A percentile compares a stretch with the other conserved stretches of the same genome.
Conservation (phyloP, 2,888 invertebrate genomes). For the Pteria penguin region DNA sequence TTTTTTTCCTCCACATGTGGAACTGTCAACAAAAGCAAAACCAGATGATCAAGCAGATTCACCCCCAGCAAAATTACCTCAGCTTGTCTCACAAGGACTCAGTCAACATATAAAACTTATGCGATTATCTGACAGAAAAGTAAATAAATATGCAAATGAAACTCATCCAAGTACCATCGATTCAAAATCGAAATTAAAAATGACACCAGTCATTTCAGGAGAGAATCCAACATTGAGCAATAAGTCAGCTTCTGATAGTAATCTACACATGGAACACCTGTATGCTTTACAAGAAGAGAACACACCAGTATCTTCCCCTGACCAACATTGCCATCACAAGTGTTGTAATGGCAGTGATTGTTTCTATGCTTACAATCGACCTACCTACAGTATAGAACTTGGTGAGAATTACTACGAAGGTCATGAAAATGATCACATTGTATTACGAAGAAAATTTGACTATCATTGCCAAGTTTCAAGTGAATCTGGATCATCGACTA, state of each 20-base stretch:
- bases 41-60: conserved; percentile 20
- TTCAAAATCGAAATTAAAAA: conserved; percentile 12
- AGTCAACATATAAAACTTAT: conserved; percentile 22
- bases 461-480: conserved; percentile 53
- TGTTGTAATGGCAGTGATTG: conserved; percentile 30
- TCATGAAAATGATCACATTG: conserved; percentile 26
- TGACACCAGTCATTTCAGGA: background rate
- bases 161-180: conserved; percentile 45
- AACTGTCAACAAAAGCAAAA: conserved; percentile 41
- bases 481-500: conserved; percentile 57
- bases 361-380: conserved; percentile 34
- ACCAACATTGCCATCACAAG: conserved; percentile 53
- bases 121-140: conserved; percentile 38
- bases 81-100: conserved; percentile 18
- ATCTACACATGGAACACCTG: conserved; percentile 53
- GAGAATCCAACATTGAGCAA: background rate
- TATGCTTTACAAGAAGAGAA: conserved; percentile 68
- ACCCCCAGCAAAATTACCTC: conserved; percentile 10
- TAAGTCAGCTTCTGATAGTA: conserved; percentile 23
- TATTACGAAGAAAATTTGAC: conserved; percentile 40
- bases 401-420: conserved; percentile 25
- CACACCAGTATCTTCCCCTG: conserved; percentile 65
- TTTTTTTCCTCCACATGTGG: conserved; percentile 72
- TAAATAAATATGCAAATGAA: conserved; percentile 60
- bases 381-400: conserved; percentile 16